phyloP scores from a whole-genome alignment of 2,797 vertebrate species.

The Acridotheres tristis region DNA sequence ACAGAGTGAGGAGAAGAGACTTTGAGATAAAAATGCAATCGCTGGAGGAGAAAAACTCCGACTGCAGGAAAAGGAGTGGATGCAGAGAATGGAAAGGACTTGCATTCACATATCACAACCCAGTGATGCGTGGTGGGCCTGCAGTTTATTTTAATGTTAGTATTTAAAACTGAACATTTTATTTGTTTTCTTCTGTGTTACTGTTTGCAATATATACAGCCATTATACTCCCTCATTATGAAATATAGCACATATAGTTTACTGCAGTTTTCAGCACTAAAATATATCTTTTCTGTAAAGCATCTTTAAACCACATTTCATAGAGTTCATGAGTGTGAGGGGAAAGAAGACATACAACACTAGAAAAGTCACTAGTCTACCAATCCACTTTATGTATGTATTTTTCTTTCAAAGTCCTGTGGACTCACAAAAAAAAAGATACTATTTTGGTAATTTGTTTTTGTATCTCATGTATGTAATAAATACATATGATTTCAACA shows the following conservation, averaged over 20 bases:
- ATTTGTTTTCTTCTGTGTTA: slow-evolving; percentile 63
- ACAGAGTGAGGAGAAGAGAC: slow-evolving; percentile 24
- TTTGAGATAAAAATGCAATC: slow-evolving; percentile 51
- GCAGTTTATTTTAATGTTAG: slow-evolving; percentile 72
- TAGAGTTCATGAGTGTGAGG: slow-evolving; percentile 47
- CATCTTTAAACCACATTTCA: slow-evolving; percentile 34
- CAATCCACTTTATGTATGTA: slow-evolving; percentile 48
- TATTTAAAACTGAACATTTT: slow-evolving; percentile 71
- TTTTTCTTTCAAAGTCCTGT: slow-evolving; percentile 75
- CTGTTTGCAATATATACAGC: slow-evolving; percentile 47
- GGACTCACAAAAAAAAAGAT: slow-evolving; percentile 73
- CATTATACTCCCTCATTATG: slow-evolving; percentile 56
- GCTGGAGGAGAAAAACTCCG: slow-evolving; percentile 23
- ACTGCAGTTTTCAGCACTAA: slow-evolving; percentile 62
- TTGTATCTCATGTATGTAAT: slow-evolving; percentile 79
- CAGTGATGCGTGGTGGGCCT: slow-evolving; percentile 50
- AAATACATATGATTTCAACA: slow-evolving; percentile 70
- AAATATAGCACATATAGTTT: slow-evolving; percentile 56
- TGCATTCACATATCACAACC: slow-evolving; percentile 49
- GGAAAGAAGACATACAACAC: slow-evolving; percentile 48
- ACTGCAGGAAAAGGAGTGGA: slow-evolving; percentile 44
- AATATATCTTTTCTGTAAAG: slow-evolving; percentile 56
- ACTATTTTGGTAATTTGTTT: slow-evolving; percentile 77
- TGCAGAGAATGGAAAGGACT: slow-evolving; percentile 2
- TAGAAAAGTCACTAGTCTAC: slow-evolving; percentile 3